Base-by-base conservation (phyloP, 1,140 invertebrate species). In the Drosophila albomicans region DNA sequence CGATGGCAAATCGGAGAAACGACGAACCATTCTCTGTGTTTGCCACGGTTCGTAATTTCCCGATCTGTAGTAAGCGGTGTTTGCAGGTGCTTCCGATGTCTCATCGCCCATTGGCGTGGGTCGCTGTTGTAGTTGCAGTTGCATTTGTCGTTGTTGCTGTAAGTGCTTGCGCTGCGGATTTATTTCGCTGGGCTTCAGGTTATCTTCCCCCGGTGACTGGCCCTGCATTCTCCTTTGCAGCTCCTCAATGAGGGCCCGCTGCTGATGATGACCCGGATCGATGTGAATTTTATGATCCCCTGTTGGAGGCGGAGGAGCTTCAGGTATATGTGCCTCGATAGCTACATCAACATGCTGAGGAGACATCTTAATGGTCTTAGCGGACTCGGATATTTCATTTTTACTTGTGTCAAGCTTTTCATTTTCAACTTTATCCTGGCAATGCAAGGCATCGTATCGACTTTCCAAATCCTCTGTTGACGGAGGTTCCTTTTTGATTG, bases 21-120 rank as follows among this genome's bases (percentile, higher is more conserved):
- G 91, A 89, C 91, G 91, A 88, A 92, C 91, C 91, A 82, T 87
- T 63, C 78, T 86, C 73, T 85, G 70, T 48, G 57, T 66, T 25
- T 78, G 76, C 75, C 78, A 81, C 35, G 72, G 79, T 78, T 91
- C 90, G 75, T 91, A 79, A 82, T 85, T 90, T 85, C 77, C 86
- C 86, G 86, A 87, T 85, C 81, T 86, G 69, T 81, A 78, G 81
- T 86, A 91, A 91, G 91, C 91, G 79, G 86, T 89, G 79, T 79
- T 89, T 86, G 91, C 91, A 92, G 85, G 91, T 92, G 91, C 70
- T 92, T 92, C 91, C 91, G 84, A 91, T 56, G 91, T 92, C 82
- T 91, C 91, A 92, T 92, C 91, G 71, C 85, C 85, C 86, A 89
- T 89, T 43, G 85, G 56, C 45, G 81, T 59, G 69, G 85, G 85